phyloP scores from a whole-genome alignment of 1,140 invertebrate species.

The Frieseomelitta varia region DNA sequence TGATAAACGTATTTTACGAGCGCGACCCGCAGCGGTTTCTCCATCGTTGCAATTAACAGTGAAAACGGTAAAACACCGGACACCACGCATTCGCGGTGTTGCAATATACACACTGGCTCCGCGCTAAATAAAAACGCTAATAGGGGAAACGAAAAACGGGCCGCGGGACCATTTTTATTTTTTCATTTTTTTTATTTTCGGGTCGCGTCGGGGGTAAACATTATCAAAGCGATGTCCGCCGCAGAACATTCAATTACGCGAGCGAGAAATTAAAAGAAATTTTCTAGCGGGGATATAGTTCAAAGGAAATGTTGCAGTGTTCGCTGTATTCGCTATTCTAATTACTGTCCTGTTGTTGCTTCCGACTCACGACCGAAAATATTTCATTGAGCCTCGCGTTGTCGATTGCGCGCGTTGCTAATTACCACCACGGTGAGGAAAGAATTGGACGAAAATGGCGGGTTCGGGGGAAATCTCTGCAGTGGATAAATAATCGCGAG shows the following conservation, averaged over 20 bases:
- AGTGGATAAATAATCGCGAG: not conserved
- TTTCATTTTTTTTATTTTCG: not conserved
- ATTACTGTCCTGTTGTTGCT: too few relatives aligned
- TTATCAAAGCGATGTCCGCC: not conserved
- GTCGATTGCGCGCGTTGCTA: too few relatives aligned
- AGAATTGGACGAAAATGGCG: not conserved
- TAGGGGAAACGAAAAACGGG: constrained; percentile 18
- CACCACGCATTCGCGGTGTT: not conserved
- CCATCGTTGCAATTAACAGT: constrained; percentile 64
- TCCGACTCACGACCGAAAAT: not conserved
- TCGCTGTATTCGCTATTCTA: too few relatives aligned
- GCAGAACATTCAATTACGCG: constrained; percentile 24
- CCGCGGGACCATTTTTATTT: constrained; percentile 50
- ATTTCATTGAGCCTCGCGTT: not conserved
- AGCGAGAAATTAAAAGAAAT: not conserved
- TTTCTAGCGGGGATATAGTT: too few relatives aligned
- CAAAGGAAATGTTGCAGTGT: too few relatives aligned
- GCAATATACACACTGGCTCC: not conserved
- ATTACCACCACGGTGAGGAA: not conserved
- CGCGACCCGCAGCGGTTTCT: constrained; percentile 45
- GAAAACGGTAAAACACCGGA: constrained; percentile 56
- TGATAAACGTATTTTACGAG: constrained; percentile 74
- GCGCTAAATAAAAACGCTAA: constrained; percentile 61
- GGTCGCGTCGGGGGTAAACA: not conserved
- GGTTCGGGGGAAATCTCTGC: too few relatives aligned